These are phyloP conservation scores for Polia nebulosa DNA, from an alignment of 2,888 invertebrate genomes.

Conservation along the genomic window DNA sequence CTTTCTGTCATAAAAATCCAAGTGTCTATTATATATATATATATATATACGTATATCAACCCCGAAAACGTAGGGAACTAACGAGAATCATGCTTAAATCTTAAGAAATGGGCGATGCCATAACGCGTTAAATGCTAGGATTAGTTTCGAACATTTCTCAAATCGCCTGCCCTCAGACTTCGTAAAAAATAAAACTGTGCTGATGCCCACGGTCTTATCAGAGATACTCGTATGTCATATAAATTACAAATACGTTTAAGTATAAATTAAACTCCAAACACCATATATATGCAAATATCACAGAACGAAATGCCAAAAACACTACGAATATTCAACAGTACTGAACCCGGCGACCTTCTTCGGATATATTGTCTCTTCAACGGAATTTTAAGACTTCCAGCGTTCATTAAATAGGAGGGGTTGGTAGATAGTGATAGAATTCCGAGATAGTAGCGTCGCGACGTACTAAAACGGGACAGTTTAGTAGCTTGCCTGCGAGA, in stretches of 20 bases:
- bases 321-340: constrained; percentile 33
- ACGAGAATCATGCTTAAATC: not conserved
- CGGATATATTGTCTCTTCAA: constrained; percentile 48
- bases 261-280: constrained; percentile 18
- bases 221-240: no score
- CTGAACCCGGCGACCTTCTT: constrained; percentile 23
- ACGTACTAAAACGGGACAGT: constrained; percentile 45
- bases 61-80: not conserved
- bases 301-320: constrained; percentile 5
- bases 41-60: constrained; percentile 23
- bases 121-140: no score
- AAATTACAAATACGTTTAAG: not conserved
- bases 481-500: constrained; percentile 35
- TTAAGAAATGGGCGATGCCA: no score
- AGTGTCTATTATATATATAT: constrained; percentile 40
- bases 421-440: constrained; percentile 55
- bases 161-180: no score
- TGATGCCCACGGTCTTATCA: no score
- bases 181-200: no score
- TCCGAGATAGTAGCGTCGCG: constrained; percentile 50
- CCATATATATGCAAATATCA: constrained; percentile 26
- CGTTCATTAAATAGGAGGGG: constrained; percentile 47
- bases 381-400: constrained; percentile 55
- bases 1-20: constrained; percentile 26
- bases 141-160: no score